Evolutionary conservation across 1,140 invertebrate species (phyloP).

Genomic region (Drosophila baimaii): DNA sequence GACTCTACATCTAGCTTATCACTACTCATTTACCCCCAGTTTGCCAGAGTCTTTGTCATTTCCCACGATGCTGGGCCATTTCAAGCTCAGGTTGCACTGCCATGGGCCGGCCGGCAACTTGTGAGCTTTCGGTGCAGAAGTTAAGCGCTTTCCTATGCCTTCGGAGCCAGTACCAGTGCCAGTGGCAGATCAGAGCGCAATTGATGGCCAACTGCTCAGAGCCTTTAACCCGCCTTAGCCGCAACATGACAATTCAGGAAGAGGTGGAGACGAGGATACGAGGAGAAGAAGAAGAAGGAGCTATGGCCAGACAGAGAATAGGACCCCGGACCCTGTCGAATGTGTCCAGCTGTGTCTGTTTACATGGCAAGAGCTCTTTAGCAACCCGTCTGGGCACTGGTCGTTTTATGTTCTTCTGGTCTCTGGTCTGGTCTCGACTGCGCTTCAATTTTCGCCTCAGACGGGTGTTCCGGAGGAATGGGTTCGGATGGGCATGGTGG

Average conservation of each 20-base stretch:
- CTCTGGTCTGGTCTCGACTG: constrained; percentile 38
- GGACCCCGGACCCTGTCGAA: constrained; percentile 24
- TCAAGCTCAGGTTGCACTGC: constrained; percentile 27
- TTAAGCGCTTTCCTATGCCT: constrained; percentile 56
- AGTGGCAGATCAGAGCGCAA: constrained; percentile 54
- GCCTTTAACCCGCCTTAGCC: constrained; percentile 48
- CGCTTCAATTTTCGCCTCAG: constrained; percentile 68
- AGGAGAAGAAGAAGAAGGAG: neutral
- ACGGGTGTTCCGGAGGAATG: constrained; percentile 17
- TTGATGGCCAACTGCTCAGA: constrained; percentile 48
- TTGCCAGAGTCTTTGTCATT: constrained; percentile 13
- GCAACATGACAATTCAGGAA: constrained; percentile 47
- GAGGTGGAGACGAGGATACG: constrained; percentile 5
- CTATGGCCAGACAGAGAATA: constrained; percentile 26
- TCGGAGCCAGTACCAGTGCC: constrained; percentile 29
- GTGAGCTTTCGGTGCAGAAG: constrained; percentile 15
- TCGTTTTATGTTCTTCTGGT: constrained; percentile 48
- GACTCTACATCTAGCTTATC: constrained; percentile 27
- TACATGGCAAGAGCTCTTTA: constrained; percentile 65
- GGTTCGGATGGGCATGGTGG: neutral
- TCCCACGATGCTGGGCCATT: constrained; percentile 33
- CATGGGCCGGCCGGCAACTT: constrained; percentile 17
- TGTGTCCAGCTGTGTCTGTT: constrained; percentile 72
- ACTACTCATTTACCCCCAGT: constrained; percentile 31
- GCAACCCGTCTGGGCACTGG: constrained; percentile 45